Evolutionary conservation across 2,113 vertebrate species (phyloP), one percentile per base, ranked within the genome.

Genomic region (Cettia cetti): DNA sequence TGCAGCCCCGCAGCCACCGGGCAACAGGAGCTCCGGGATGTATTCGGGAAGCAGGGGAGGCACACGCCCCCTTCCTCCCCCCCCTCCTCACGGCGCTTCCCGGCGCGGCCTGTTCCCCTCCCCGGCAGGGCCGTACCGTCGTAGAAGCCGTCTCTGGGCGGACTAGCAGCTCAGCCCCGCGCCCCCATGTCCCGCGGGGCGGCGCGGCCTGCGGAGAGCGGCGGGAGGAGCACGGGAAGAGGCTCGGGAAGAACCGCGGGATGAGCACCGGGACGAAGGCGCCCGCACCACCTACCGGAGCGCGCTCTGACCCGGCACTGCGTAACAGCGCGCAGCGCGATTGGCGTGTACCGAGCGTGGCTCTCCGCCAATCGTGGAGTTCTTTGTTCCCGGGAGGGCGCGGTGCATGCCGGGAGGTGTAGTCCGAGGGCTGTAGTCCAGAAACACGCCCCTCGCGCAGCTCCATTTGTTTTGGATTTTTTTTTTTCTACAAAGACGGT

Each of bases 381-480:
- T 5, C 33, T 26, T 94, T 88, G 61, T 50, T 94, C 21, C 12
- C 0, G 11, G 0, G 3, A 2, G 18, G 5, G 30, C 53, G 79
- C 79, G 8, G 1, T 11, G 93, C 57, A 52, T 0, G 66, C 57
- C n/a, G 94, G 93, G 82, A 88, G 24, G 0, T 35, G 89, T 18
- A 93, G 95, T 89, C 11, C 45, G 3, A 11, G 13, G 4, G 21
- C 19, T 24, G 23, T 13, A n/a, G 28, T 12, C 7, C 35, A 21
- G n/a, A 27, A 75, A 42, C 14, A 2, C 6, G 2, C 3, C 0
- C 2, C 4, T 1, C 7, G 4, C 3, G 1, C 3, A 1, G 18
- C 5, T 11, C 28, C 7, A 18, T 33, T 44, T 23, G 3, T 3
- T 4, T 17, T 5, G 20, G 21, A 22, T 17, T 40, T 40, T 11